Evolutionary conservation across 2,797 vertebrate genomes (phyloP).

Genomic region (Poeciliopsis paucimaculata): DNA sequence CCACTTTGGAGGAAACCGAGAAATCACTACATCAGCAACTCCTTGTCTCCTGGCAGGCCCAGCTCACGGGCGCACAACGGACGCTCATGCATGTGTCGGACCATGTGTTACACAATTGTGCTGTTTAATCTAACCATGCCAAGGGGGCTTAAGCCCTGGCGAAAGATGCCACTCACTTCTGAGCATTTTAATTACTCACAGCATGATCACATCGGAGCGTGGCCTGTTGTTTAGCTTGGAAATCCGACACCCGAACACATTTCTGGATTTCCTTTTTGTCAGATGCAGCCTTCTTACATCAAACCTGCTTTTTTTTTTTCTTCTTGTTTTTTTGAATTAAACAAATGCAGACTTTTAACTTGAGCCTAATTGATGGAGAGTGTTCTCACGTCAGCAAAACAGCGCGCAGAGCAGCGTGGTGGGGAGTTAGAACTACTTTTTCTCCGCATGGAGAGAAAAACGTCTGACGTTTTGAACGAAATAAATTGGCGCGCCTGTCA

Average conservation of each 20-base stretch:
- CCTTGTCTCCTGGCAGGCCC: constrained; percentile 41
- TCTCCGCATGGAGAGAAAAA: not conserved
- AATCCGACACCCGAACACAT: constrained; percentile 68
- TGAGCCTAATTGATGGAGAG: constrained; percentile 65
- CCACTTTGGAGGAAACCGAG: constrained; percentile 64
- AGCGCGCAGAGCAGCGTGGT: constrained; percentile 37
- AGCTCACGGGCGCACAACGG: constrained; percentile 27
- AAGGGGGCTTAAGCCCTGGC: constrained; percentile 58
- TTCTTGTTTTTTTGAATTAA: constrained; percentile 25
- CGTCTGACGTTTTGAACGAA: constrained; percentile 75
- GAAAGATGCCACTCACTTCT: constrained; percentile 61
- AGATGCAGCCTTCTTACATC: constrained; percentile 47
- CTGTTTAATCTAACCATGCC: constrained; percentile 66
- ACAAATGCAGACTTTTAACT: constrained; percentile 55
- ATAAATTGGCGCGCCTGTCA: constrained; percentile 80
- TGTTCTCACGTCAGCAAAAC: constrained; percentile 55
- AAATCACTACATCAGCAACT: constrained; percentile 46
- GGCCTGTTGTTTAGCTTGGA: constrained; percentile 72
- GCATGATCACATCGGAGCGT: constrained; percentile 66
- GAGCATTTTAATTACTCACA: constrained; percentile 66
- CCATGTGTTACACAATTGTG: constrained; percentile 54
- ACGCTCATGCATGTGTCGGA: constrained; percentile 46
- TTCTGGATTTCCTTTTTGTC: constrained; percentile 72
- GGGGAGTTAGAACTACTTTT: constrained; percentile 18
- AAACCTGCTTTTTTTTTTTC: constrained; percentile 41